These are phyloP conservation scores for Stenopsyche tienmushanensis DNA, from an alignment of 1,140 invertebrate genomes.

Conservation along the genomic window DNA sequence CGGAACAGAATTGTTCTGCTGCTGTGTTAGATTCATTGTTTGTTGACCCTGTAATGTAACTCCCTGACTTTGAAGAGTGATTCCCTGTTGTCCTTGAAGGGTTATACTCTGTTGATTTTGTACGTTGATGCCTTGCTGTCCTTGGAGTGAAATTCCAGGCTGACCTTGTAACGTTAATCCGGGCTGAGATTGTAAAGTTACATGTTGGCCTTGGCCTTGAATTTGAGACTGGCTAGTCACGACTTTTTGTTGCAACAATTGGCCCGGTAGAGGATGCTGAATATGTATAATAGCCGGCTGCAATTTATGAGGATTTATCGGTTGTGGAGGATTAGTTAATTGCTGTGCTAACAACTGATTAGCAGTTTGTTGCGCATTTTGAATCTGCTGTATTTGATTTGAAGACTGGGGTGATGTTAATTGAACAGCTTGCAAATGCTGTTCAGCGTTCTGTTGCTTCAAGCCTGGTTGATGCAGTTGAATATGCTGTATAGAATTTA, in stretches of 20 bases:
- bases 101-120: slow-evolving; percentile 26
- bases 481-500: slow-evolving; percentile 28
- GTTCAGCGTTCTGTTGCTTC: slow-evolving; percentile 29
- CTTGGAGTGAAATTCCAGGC: slow-evolving; percentile 18
- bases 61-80: slow-evolving; percentile 10
- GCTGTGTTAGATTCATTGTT: slow-evolving; percentile 25
- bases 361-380: slow-evolving; percentile 50
- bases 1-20: slow-evolving; percentile 25
- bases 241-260: slow-evolving; percentile 43
- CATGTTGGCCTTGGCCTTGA: slow-evolving; percentile 17
- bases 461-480: slow-evolving; percentile 32
- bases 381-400: slow-evolving; percentile 45
- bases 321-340: slow-evolving; percentile 53
- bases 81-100: slow-evolving; percentile 24
- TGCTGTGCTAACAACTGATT: slow-evolving; percentile 55
- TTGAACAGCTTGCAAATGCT: slow-evolving; percentile 33
- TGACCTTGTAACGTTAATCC: slow-evolving; percentile 31
- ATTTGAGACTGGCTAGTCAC: slow-evolving; percentile 24
- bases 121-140: slow-evolving; percentile 31
- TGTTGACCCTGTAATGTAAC: slow-evolving; percentile 25
- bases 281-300: slow-evolving; percentile 56
- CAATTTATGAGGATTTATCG: slow-evolving; percentile 55
- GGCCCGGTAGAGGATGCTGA: slow-evolving; percentile 52
- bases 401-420: slow-evolving; percentile 41
- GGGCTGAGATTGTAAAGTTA: slow-evolving; percentile 26